A percentile compares a stretch with the other conserved stretches of the same genome.
phyloP scores from a whole-genome alignment of 2,797 vertebrate genomes.

The Catamblyrhynchus diadema region DNA sequence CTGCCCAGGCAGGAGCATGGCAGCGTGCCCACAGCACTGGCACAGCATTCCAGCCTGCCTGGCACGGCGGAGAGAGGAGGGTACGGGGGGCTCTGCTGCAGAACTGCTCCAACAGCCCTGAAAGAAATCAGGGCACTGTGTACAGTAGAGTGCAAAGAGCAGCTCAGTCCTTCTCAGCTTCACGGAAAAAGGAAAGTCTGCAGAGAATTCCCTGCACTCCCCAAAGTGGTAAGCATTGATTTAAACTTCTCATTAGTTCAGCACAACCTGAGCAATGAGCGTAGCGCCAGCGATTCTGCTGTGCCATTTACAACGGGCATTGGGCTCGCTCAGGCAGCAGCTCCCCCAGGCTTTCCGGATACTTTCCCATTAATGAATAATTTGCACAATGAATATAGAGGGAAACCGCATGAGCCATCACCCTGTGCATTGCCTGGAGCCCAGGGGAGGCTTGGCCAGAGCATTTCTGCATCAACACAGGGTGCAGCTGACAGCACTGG shows the following conservation, averaged over 20 bases:
- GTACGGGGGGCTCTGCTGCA: not conserved
- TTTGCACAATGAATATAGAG: constrained; percentile 5
- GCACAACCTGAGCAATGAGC: not conserved
- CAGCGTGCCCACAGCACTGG: accelerated
- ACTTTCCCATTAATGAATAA: constrained; percentile 21
- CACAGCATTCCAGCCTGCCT: accelerated
- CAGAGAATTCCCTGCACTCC: not conserved
- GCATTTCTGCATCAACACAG: not conserved
- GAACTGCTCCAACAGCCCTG: not conserved
- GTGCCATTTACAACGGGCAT: not conserved
- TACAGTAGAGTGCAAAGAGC: accelerated
- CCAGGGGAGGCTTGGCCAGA: not conserved
- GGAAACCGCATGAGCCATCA: not conserved
- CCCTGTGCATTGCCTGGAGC: not conserved
- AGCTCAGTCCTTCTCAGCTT: not conserved
- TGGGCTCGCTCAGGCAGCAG: not conserved
- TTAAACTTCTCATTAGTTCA: constrained; percentile 12
- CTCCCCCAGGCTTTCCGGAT: not conserved
- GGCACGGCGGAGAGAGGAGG: accelerated
- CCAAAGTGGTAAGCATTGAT: not conserved
- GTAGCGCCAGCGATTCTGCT: not conserved
- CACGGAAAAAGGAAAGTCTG: not conserved
- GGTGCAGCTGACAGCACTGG: accelerated
- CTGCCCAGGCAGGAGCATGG: accelerated
- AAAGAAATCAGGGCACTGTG: not conserved